Percentiles rank a stretch among this genome's conserved stretches.
phyloP scores from a whole-genome alignment of 64 coral and sea anemone genomes.

The Acropora yongei region DNA sequence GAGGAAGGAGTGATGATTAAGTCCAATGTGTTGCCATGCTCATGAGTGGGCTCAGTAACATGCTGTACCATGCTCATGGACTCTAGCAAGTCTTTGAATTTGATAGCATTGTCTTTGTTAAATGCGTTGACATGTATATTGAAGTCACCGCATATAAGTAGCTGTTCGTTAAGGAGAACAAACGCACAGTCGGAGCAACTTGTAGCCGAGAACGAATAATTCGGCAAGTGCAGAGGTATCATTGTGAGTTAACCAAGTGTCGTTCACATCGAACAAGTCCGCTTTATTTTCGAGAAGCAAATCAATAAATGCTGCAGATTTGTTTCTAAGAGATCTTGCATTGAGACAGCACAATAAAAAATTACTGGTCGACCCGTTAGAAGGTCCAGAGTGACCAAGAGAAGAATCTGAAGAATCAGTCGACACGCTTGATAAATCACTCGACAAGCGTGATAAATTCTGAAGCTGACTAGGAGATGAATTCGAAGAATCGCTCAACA shows the following conservation, averaged over 20 bases:
- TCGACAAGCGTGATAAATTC: not conserved
- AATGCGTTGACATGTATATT: not conserved
- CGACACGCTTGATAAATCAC: not conserved
- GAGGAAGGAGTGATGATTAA: not conserved
- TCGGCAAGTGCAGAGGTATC: not conserved
- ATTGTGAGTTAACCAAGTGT: slow-evolving; percentile 27
- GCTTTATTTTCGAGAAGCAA: not conserved
- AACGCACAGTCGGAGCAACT: not conserved
- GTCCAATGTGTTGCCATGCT: not conserved
- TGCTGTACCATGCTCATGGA: not conserved
- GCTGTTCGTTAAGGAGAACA: not conserved
- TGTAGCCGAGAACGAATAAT: not conserved
- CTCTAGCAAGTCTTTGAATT: not conserved
- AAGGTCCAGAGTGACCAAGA: not conserved
- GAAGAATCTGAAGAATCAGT: not conserved
- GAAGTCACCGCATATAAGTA: not conserved
- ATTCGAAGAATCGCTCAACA: not conserved
- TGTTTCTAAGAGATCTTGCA: slow-evolving; percentile 37
- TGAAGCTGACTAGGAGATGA: not conserved
- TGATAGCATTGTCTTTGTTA: not conserved
- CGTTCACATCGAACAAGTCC: slow-evolving; percentile 11
- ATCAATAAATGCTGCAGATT: slow-evolving; percentile 43
- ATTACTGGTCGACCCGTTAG: not conserved
- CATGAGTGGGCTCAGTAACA: not conserved
- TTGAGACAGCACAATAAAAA: slow-evolving; percentile 37